Evolutionary conservation across 2,888 invertebrate genomes (phyloP).

Genomic region (Mimumesa dahlbomi): DNA sequence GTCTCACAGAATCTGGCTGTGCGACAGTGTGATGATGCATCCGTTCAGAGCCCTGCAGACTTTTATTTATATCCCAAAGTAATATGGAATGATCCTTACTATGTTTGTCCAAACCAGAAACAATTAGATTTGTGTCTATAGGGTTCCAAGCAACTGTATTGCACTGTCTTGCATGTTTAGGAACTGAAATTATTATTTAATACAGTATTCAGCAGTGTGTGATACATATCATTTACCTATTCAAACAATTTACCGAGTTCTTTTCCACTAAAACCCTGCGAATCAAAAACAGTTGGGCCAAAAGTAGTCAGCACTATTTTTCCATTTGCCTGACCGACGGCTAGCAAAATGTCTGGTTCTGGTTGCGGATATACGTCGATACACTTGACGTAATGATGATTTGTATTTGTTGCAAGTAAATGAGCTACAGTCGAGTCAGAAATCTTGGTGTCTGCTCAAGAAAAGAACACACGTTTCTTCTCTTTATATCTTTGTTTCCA

Average conservation of each 20-base stretch:
- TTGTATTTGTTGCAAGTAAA: conserved; percentile 87
- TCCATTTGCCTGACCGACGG: conserved; percentile 95
- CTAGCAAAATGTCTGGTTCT: conserved; percentile 89
- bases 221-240: too few relatives aligned
- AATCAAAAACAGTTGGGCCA: conserved; percentile 86
- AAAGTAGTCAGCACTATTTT: conserved; percentile 91
- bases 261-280: conserved; percentile 86
- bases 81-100: conserved; percentile 93
- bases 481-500: background rate
- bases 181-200: conserved; percentile 87
- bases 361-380: conserved; percentile 91
- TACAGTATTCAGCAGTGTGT: too few relatives aligned
- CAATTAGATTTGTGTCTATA: conserved; percentile 89
- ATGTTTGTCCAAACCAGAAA: conserved; percentile 94
- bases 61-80: conserved; percentile 91
- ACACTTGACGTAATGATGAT: conserved; percentile 91
- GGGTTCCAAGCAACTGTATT: conserved; percentile 95
- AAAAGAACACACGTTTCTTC: conserved; percentile 29
- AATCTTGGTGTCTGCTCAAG: conserved; percentile 84
- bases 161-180: conserved; percentile 92
- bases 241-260: conserved; percentile 85
- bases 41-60: conserved; percentile 78
- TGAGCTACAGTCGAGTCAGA: conserved; percentile 87
- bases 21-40: conserved; percentile 75
- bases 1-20: conserved; percentile 82